These are phyloP conservation scores for Paralvinella palmiformis DNA, from an alignment of 1,140 invertebrate species.

Conservation along the genomic window DNA sequence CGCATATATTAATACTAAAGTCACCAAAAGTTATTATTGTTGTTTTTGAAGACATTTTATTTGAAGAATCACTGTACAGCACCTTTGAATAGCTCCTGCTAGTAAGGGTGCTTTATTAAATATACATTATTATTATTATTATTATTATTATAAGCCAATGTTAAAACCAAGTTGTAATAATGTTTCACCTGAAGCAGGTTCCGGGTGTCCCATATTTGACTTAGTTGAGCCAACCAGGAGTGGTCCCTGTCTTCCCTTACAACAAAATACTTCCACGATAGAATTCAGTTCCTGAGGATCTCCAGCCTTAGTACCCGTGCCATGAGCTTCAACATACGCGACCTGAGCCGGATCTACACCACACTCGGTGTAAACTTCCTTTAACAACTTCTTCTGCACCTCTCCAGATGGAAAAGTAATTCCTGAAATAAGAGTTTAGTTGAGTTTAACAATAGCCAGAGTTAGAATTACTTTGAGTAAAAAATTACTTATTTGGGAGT, in stretches of 20 bases:
- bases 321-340: slow-evolving; percentile 88
- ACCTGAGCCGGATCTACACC: slow-evolving; percentile 75
- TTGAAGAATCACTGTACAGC: no score
- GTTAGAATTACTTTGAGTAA: no score
- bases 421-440: slow-evolving; percentile 30
- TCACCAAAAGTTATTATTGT: no score
- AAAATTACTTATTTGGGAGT: no score
- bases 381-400: slow-evolving; percentile 79
- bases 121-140: no score
- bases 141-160: no score
- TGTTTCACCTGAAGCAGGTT: slow-evolving; percentile 80
- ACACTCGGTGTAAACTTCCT: slow-evolving; percentile 75
- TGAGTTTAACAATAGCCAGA: no score
- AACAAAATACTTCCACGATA: slow-evolving; percentile 86
- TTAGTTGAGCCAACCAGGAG: slow-evolving; percentile 92
- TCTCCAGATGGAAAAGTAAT: slow-evolving; percentile 85
- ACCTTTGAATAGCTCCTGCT: no score
- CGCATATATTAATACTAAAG: no score
- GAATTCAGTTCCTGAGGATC: slow-evolving; percentile 95
- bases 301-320: slow-evolving; percentile 84
- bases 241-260: slow-evolving; percentile 60
- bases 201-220: slow-evolving; percentile 96
- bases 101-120: no score
- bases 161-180: no score
- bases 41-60: no score